Percentiles rank a stretch among this genome's conserved stretches.
Evolutionary conservation across 2,113 vertebrate species (phyloP).

Genomic region (Talpa occidentalis): DNA sequence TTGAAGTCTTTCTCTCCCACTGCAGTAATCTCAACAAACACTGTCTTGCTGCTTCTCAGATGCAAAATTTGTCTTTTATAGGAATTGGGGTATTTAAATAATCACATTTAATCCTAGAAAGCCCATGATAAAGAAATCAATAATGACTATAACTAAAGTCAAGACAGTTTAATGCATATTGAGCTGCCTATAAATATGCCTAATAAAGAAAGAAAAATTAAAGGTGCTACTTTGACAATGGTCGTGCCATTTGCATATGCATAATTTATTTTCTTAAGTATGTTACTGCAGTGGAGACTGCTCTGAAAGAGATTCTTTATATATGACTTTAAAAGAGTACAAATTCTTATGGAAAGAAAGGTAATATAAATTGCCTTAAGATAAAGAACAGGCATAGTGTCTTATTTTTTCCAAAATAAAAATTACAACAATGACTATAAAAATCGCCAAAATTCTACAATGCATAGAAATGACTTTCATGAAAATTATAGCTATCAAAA

Average conservation of each 20-base stretch:
- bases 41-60: not conserved
- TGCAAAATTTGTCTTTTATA: not conserved
- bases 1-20: not conserved
- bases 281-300: conserved; percentile 45
- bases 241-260: conserved; percentile 77
- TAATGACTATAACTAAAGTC: conserved; percentile 73
- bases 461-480: not conserved
- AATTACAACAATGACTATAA: not conserved
- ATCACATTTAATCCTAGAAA: conserved; percentile 51
- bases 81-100: not conserved
- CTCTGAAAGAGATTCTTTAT: not conserved
- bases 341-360: not conserved
- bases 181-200: conserved; percentile 84
- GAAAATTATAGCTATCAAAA: not conserved
- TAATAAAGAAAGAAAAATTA: conserved; percentile 83
- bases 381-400: not conserved
- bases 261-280: conserved; percentile 79
- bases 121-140: conserved; percentile 52
- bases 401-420: not conserved
- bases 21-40: not conserved
- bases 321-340: not conserved
- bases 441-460: not conserved
- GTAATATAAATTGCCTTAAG: not conserved
- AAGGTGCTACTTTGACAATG: conserved; percentile 84
- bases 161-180: conserved; percentile 85